Evolutionary conservation across 1,140 invertebrate genomes (phyloP).

Genomic region (Cherax destructor): DNA sequence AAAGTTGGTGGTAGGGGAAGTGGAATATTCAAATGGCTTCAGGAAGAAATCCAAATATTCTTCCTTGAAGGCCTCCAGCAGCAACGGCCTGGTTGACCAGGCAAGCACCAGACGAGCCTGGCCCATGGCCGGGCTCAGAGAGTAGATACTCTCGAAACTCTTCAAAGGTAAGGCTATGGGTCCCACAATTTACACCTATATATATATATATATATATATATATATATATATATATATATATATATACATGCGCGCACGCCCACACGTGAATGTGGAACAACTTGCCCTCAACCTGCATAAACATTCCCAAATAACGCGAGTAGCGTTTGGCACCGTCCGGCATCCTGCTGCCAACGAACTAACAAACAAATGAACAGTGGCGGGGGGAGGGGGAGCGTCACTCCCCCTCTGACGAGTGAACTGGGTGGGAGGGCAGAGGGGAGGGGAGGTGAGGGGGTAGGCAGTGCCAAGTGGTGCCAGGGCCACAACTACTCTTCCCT

Average conservation of each 20-base stretch:
- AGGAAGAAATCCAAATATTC: no score
- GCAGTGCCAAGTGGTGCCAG: not conserved
- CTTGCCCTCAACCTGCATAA: no score
- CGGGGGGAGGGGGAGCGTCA: not conserved
- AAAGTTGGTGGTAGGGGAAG: no score
- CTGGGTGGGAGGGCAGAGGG: not conserved
- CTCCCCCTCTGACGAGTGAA: not conserved
- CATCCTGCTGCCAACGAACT: not conserved
- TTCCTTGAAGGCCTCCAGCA: no score
- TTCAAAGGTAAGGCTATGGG: no score
- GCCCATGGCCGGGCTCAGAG: no score
- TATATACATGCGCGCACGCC: not conserved
- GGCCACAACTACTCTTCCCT: not conserved
- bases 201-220: constrained; percentile 29
- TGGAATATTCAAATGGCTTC: no score
- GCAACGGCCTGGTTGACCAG: no score
- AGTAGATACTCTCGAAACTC: no score
- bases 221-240: constrained; percentile 18
- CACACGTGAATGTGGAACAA: not conserved
- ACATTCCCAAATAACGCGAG: no score
- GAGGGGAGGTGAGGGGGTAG: not conserved
- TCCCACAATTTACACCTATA: not conserved
- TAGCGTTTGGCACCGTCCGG: no score
- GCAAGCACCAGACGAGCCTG: no score
- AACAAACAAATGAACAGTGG: constrained; percentile 16